Percentiles rank a stretch among this genome's conserved stretches.
phyloP scores from a whole-genome alignment of 2,797 vertebrate genomes.

The Smutsia temminckii region DNA sequence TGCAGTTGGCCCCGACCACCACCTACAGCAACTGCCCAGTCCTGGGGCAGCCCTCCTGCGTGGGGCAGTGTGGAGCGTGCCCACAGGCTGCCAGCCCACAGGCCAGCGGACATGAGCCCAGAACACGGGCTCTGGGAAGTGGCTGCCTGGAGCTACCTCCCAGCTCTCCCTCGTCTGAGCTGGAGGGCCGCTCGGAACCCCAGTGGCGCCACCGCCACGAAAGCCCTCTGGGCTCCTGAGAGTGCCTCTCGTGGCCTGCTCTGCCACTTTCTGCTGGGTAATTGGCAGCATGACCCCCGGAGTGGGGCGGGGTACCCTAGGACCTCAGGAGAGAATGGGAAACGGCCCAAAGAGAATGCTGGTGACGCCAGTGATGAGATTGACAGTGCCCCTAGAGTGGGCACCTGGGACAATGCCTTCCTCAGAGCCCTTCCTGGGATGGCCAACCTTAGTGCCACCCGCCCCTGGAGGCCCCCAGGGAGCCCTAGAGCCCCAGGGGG shows the following conservation, averaged over 20 bases:
- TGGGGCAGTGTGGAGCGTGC: not conserved
- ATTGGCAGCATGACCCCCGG: not conserved
- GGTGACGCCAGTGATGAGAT: not conserved
- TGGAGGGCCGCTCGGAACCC: not conserved
- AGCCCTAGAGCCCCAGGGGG: rapidly evolving
- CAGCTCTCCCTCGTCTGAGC: not conserved
- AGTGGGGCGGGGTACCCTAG: not conserved
- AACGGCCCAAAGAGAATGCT: not conserved
- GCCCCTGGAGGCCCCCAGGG: not conserved
- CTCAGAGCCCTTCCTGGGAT: not conserved
- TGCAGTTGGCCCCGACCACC: not conserved
- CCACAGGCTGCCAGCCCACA: not conserved
- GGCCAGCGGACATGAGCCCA: not conserved
- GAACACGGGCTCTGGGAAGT: rapidly evolving
- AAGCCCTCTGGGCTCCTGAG: not conserved
- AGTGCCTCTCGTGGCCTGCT: not conserved
- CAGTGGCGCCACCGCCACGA: not conserved
- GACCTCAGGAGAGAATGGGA: not conserved
- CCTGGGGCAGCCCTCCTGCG: no score
- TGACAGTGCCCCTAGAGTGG: not conserved
- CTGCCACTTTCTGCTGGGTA: not conserved
- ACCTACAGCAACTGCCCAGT: not conserved
- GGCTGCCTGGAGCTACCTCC: not conserved
- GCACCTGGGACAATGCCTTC: no score
- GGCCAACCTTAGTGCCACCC: not conserved